phyloP scores from a whole-genome alignment of 2,113 vertebrate species.

The Egretta garzetta region DNA sequence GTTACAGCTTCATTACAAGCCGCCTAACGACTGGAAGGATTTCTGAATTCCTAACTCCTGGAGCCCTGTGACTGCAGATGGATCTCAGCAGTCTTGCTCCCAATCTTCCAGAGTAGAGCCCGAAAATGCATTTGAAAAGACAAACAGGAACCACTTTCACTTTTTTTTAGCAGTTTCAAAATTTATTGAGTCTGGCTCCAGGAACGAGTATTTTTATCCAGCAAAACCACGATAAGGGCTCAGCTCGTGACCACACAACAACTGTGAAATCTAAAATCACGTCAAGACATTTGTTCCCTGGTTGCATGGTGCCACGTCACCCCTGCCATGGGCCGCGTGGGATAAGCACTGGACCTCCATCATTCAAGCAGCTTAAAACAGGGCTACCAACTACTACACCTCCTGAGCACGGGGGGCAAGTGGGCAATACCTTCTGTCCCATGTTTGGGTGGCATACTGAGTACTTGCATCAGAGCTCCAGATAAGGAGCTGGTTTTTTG shows the following conservation, averaged over 20 bases:
- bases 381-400: background rate
- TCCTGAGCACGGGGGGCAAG: background rate
- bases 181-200: background rate
- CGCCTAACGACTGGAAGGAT: background rate
- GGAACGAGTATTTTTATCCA: background rate
- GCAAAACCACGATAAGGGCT: background rate
- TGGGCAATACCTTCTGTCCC: background rate
- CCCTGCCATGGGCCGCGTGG: accelerated
- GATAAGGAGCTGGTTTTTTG: background rate
- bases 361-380: background rate
- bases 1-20: background rate
- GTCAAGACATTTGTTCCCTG: background rate
- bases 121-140: background rate
- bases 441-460: accelerated
- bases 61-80: background rate
- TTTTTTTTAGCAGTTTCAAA: background rate
- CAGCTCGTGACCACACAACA: background rate
- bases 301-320: background rate
- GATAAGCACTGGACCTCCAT: background rate
- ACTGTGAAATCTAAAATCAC: background rate
- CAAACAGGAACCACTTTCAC: background rate
- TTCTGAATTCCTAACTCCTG: background rate
- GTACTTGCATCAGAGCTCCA: background rate
- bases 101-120: background rate
- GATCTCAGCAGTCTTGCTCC: background rate